A percentile compares a stretch with the other conserved stretches of the same genome.
These are phyloP conservation scores for Hymenopus coronatus DNA, from an alignment of 2,888 invertebrate species.

Conservation along the genomic window DNA sequence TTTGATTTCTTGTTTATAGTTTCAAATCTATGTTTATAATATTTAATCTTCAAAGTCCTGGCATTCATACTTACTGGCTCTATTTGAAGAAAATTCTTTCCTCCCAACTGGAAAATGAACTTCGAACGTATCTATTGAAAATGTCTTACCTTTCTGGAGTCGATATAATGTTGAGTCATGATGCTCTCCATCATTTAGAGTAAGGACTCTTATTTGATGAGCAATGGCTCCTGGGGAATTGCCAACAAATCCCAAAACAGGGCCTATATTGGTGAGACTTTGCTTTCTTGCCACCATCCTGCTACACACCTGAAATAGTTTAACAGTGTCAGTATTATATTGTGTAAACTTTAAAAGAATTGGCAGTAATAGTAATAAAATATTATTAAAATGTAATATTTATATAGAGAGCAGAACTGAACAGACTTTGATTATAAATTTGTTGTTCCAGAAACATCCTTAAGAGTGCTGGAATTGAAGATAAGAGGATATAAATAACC, in stretches of 20 bases:
- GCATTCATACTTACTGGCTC: too few species aligned
- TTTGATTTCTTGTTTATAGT: too few species aligned
- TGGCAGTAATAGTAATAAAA: background rate
- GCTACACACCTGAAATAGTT: background rate
- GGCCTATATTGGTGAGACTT: background rate
- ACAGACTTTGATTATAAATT: too few species aligned
- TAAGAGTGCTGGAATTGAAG: too few species aligned
- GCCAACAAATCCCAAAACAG: constrained; percentile 19
- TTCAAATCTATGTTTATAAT: too few species aligned
- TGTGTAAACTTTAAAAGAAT: background rate
- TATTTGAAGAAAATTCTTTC: background rate
- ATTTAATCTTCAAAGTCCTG: too few species aligned
- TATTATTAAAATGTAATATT: background rate
- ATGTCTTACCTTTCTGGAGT: constrained; percentile 48
- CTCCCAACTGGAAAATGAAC: background rate
- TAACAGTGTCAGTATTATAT: background rate
- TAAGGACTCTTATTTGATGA: constrained; percentile 59
- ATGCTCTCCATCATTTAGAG: constrained; percentile 72
- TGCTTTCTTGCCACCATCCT: constrained; percentile 11
- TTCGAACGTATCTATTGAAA: too few species aligned
- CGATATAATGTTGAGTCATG: constrained; percentile 69
- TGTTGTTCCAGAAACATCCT: too few species aligned
- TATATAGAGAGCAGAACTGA: too few species aligned
- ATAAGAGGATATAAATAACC: too few species aligned
- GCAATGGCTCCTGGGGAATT: constrained; percentile 6